phyloP scores from a whole-genome alignment of 2,797 vertebrate genomes.

The Anabacerthia variegaticeps region DNA sequence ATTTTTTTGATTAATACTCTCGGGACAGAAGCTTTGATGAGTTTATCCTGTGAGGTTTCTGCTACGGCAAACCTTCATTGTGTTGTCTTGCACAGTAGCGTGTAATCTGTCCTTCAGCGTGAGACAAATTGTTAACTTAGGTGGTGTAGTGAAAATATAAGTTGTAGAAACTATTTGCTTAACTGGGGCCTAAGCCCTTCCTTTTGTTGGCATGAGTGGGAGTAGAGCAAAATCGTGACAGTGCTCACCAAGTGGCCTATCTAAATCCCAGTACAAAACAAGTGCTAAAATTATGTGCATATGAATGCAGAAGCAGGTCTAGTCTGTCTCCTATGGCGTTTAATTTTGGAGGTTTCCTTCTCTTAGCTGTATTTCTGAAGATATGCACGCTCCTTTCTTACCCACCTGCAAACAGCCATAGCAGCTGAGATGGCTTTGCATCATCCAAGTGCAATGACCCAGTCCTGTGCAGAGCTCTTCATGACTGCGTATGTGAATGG shows the following conservation, averaged over 20 bases:
- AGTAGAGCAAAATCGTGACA: background rate
- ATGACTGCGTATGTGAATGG: fast-evolving
- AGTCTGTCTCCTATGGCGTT: background rate
- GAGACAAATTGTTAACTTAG: background rate
- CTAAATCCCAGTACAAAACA: background rate
- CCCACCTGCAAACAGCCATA: background rate
- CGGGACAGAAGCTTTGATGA: background rate
- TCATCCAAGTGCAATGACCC: background rate
- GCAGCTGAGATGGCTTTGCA: fast-evolving
- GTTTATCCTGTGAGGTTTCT: background rate
- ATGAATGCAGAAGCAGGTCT: background rate
- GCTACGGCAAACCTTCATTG: background rate
- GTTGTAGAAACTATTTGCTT: background rate
- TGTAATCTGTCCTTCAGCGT: fast-evolving
- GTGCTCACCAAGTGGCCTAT: fast-evolving
- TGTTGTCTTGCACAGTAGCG: background rate
- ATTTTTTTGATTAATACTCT: background rate
- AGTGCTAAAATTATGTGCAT: background rate
- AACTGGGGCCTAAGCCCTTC: background rate
- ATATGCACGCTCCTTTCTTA: background rate
- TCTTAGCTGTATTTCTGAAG: background rate
- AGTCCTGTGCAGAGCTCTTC: background rate
- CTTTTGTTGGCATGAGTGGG: background rate
- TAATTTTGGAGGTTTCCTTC: background rate
- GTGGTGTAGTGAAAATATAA: background rate